phyloP scores from a whole-genome alignment of 2,113 vertebrate genomes.

The Tragelaphus scriptus region DNA sequence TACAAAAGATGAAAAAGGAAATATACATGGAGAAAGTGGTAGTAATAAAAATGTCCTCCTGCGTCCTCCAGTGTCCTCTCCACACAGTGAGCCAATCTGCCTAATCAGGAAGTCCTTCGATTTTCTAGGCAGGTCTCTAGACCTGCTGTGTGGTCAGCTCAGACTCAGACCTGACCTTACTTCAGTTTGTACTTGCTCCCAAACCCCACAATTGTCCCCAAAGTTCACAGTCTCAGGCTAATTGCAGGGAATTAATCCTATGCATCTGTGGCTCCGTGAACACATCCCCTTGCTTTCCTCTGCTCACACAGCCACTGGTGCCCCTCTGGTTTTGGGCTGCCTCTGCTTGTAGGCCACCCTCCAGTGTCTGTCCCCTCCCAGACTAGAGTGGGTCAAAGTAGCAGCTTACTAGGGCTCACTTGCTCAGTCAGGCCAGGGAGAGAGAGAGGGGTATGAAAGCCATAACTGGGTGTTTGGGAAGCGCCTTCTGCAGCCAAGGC shows the following conservation, averaged over 20 bases:
- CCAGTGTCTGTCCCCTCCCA: not conserved
- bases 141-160: not conserved
- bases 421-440: not conserved
- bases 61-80: not conserved
- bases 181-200: not conserved
- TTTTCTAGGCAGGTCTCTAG: not conserved
- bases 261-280: not conserved
- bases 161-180: not conserved
- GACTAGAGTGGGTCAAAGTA: not conserved
- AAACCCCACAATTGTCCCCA: not conserved
- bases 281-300: not conserved
- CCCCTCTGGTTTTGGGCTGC: not conserved
- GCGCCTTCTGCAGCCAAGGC: not conserved
- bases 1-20: not conserved
- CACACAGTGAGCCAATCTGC: not conserved
- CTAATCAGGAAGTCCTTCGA: no score
- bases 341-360: not conserved
- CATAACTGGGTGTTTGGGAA: not conserved
- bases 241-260: not conserved
- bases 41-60: not conserved
- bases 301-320: not conserved
- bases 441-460: not conserved
- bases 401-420: not conserved
- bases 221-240: not conserved
- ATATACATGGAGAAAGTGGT: not conserved